Conservation (phyloP, 1,140 invertebrate genomes). For the Anthonomus grandis region DNA sequence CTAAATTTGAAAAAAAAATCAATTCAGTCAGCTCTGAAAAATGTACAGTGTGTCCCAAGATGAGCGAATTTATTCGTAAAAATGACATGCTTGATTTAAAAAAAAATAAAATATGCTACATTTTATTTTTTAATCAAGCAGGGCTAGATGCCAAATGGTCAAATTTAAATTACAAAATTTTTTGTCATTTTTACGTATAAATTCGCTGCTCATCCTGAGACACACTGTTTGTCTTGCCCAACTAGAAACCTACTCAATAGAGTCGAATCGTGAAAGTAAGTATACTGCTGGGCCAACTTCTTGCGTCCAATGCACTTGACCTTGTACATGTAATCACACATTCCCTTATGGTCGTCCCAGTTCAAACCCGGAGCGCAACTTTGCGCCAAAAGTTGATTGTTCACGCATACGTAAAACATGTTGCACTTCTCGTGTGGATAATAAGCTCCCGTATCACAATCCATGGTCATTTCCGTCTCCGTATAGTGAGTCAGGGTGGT, state of each 20-base stretch:
- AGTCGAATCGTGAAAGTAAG: constrained; percentile 10
- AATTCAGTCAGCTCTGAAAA: no score
- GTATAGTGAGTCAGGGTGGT: constrained; percentile 8
- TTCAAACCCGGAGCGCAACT: constrained; percentile 67
- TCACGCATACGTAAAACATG: constrained; percentile 68
- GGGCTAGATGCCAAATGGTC: background rate
- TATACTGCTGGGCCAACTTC: constrained; percentile 29
- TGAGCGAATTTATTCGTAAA: no score
- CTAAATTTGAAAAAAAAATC: constrained; percentile 30
- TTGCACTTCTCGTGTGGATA: constrained; percentile 60
- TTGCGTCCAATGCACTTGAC: constrained; percentile 44
- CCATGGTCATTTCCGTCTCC: background rate
- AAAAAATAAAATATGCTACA: no score
- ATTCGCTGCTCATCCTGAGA: no score
- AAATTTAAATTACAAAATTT: no score
- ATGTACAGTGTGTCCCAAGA: no score
- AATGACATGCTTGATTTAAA: no score
- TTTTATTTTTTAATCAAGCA: no score
- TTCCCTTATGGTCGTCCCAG: constrained; percentile 61
- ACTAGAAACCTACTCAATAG: constrained; percentile 10
- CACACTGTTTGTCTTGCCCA: no score
- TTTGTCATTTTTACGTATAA: no score
- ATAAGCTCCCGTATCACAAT: constrained; percentile 56
- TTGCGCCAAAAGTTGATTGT: constrained; percentile 60
- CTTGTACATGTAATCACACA: constrained; percentile 67